Percentiles rank a stretch among this genome's conserved stretches.
Conservation (phyloP, 2,797 vertebrate species). For the Poeciliopsis turneri region DNA sequence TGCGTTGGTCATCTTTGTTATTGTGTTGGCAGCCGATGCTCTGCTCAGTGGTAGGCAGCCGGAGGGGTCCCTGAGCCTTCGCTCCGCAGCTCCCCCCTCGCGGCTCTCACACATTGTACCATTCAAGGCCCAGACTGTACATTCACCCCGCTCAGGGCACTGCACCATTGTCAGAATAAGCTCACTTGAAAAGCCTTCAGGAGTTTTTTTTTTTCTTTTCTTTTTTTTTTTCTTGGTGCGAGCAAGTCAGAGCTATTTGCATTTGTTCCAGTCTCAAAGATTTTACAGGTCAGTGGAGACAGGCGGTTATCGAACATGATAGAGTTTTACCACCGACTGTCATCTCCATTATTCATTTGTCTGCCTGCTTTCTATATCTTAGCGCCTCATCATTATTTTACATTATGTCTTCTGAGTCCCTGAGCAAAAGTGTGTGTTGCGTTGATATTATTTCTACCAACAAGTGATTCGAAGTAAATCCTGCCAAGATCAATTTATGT, state of each 20-base stretch:
- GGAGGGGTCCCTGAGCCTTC: constrained; percentile 54
- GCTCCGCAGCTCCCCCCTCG: constrained; percentile 49
- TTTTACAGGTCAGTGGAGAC: constrained; percentile 90
- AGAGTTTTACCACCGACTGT: constrained; percentile 40
- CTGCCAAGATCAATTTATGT: background rate
- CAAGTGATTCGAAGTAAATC: background rate
- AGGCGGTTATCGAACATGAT: constrained; percentile 41
- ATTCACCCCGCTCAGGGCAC: constrained; percentile 78
- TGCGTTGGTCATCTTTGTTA: constrained; percentile 38
- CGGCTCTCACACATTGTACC: constrained; percentile 73
- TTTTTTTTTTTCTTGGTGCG: constrained; percentile 52
- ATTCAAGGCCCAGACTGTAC: constrained; percentile 74
- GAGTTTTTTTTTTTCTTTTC: constrained; percentile 81
- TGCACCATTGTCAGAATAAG: constrained; percentile 77
- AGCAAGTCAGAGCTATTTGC: constrained; percentile 89
- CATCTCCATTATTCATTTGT: constrained; percentile 34
- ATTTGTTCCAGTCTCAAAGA: constrained; percentile 90
- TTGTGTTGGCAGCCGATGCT: constrained; percentile 32
- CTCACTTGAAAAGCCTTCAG: constrained; percentile 86
- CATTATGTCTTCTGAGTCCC: constrained; percentile 20
- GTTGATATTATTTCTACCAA: constrained; percentile 2
- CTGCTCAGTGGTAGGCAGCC: constrained; percentile 46
- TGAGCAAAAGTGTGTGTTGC: background rate
- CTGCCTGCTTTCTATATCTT: constrained; percentile 13
- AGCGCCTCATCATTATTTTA: constrained; percentile 9